These are phyloP conservation scores for Erythrocebus patas DNA, from an alignment of 2,113 vertebrate species.

Conservation along the genomic window DNA sequence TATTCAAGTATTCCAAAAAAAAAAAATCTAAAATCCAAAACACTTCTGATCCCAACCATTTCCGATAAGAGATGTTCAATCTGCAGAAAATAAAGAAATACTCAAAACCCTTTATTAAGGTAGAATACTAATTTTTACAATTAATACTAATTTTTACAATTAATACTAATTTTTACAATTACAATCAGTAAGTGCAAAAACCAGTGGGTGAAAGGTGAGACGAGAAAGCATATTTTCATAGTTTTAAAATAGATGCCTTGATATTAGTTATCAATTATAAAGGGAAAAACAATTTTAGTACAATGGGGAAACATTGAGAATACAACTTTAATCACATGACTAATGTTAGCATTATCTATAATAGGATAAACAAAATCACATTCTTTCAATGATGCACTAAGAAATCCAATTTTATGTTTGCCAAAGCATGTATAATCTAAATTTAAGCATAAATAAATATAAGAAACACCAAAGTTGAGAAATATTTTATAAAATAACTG, in stretches of 20 bases:
- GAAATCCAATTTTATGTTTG: background rate
- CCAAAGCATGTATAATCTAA: background rate
- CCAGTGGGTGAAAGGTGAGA: background rate
- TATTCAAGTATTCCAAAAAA: too few relatives aligned
- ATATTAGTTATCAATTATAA: background rate
- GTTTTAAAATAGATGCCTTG: background rate
- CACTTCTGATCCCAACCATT: too few relatives aligned
- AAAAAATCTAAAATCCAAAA: too few relatives aligned
- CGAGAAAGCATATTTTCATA: background rate
- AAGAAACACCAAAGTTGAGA: background rate
- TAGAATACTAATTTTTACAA: background rate
- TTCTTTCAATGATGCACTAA: background rate
- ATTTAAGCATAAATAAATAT: background rate
- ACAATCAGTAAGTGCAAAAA: background rate
- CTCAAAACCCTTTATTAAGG: background rate
- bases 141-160: too few relatives aligned
- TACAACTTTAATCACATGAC: background rate
- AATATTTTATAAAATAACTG: background rate
- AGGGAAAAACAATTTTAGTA: background rate
- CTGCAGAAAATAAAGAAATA: background rate
- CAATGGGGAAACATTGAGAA: background rate
- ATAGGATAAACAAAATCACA: background rate
- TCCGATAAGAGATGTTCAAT: too few relatives aligned
- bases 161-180: too few relatives aligned
- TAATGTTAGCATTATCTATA: background rate